phyloP scores from a whole-genome alignment of 2,888 invertebrate species.

The Rhorus exstirpatorius region DNA sequence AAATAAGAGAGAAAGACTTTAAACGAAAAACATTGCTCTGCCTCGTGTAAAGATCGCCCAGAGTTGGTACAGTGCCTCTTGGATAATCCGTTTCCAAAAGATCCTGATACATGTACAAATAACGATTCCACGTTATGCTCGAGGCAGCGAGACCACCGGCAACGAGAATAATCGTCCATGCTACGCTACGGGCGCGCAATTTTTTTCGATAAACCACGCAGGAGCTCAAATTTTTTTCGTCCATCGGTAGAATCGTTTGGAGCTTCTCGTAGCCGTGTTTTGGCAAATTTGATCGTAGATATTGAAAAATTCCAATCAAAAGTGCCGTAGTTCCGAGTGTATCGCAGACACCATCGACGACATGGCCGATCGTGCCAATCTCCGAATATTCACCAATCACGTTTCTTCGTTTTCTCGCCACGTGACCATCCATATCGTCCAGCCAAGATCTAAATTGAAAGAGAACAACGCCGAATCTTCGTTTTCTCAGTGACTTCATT shows the following conservation, averaged over 20 bases:
- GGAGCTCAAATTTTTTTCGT: constrained; percentile 85
- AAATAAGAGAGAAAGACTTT: constrained; percentile 91
- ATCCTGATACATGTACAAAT: constrained; percentile 93
- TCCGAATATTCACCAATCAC: constrained; percentile 93
- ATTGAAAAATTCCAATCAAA: constrained; percentile 90
- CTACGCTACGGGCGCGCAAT: constrained; percentile 88
- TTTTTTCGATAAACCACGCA: constrained; percentile 86
- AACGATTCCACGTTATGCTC: constrained; percentile 94
- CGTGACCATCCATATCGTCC: constrained; percentile 95
- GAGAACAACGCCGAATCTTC: constrained; percentile 91
- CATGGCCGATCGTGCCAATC: constrained; percentile 93
- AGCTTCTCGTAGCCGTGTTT: constrained; percentile 91
- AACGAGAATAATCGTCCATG: constrained; percentile 89
- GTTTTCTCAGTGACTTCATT: constrained; percentile 90
- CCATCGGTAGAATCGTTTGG: constrained; percentile 87
- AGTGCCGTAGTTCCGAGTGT: constrained; percentile 91
- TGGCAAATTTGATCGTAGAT: constrained; percentile 91
- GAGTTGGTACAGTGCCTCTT: constrained; percentile 74
- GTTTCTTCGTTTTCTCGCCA: constrained; percentile 92
- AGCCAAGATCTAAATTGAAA: constrained; percentile 94
- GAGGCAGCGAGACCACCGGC: constrained; percentile 91
- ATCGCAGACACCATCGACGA: constrained; percentile 94
- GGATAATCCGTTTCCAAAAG: constrained; percentile 89
- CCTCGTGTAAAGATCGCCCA: constrained; percentile 87
- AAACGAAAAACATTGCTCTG: constrained; percentile 90